phyloP scores from a whole-genome alignment of 2,113 vertebrate species.

The Chloropsis hardwickii region DNA sequence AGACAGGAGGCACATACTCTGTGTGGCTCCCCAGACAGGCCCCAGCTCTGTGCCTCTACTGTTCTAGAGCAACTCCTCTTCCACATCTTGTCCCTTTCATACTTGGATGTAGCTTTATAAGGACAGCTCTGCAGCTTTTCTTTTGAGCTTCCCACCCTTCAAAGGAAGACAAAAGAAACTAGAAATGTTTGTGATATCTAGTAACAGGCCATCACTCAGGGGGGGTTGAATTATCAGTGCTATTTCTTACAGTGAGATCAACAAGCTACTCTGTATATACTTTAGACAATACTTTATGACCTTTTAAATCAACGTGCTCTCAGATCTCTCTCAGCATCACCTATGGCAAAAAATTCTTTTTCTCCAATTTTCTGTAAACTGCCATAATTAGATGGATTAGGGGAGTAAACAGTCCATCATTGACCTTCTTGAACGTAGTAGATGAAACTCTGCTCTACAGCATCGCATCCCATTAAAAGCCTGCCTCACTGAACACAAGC shows the following conservation, averaged over 20 bases:
- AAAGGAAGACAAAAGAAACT: neutral
- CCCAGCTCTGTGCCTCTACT: neutral
- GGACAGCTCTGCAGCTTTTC: neutral
- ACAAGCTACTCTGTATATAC: neutral
- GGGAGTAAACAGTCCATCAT: slow-evolving; percentile 14
- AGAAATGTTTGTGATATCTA: neutral
- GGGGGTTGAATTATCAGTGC: neutral
- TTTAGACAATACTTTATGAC: neutral
- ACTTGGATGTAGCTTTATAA: neutral
- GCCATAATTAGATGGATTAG: slow-evolving; percentile 55
- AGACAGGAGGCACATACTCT: neutral
- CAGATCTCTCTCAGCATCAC: neutral
- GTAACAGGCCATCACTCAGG: neutral
- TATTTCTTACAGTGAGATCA: neutral
- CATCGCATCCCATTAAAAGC: slow-evolving; percentile 47
- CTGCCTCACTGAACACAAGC: slow-evolving; percentile 39
- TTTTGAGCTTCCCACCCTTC: neutral
- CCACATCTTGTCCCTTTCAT: neutral
- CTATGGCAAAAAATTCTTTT: neutral
- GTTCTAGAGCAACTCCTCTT: neutral
- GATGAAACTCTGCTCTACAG: slow-evolving; percentile 41
- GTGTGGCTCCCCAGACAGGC: neutral
- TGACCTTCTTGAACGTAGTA: slow-evolving; percentile 20
- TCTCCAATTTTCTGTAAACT: slow-evolving; percentile 9
- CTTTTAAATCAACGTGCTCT: slow-evolving; percentile 6